Conservation (phyloP, 1,140 invertebrate genomes). For the Chionoecetes opilio region DNA sequence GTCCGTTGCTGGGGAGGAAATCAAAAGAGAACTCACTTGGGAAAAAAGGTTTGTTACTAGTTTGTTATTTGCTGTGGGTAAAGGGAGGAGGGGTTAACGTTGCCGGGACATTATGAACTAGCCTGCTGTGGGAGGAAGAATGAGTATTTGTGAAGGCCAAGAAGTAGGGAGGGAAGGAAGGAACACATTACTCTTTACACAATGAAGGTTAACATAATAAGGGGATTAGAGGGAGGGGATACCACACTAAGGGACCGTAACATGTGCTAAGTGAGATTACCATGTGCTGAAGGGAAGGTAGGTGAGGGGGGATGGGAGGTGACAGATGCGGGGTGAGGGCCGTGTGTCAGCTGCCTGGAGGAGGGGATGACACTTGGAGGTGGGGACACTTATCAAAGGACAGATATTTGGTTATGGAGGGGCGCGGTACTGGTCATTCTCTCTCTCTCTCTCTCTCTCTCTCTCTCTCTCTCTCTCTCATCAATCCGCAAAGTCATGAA, state of each 20-base stretch:
- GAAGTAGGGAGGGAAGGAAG: background rate
- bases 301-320: too few relatives aligned
- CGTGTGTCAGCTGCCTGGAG: background rate
- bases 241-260: too few relatives aligned
- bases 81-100: background rate
- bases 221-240: too few relatives aligned
- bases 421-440: background rate
- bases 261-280: too few relatives aligned
- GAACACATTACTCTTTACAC: background rate
- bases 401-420: background rate
- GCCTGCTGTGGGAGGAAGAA: background rate
- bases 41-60: background rate
- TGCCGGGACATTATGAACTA: background rate
- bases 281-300: too few relatives aligned
- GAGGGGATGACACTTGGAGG: background rate
- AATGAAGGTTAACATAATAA: too few relatives aligned
- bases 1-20: background rate
- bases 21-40: background rate
- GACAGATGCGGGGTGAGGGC: too few relatives aligned
- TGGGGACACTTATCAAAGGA: background rate
- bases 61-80: background rate
- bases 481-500: too few relatives aligned
- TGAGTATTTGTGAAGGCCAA: background rate
- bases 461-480: background rate
- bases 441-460: conserved; percentile 27